Conservation (phyloP, 2,888 invertebrate species). For the Cheilosia impressa region DNA sequence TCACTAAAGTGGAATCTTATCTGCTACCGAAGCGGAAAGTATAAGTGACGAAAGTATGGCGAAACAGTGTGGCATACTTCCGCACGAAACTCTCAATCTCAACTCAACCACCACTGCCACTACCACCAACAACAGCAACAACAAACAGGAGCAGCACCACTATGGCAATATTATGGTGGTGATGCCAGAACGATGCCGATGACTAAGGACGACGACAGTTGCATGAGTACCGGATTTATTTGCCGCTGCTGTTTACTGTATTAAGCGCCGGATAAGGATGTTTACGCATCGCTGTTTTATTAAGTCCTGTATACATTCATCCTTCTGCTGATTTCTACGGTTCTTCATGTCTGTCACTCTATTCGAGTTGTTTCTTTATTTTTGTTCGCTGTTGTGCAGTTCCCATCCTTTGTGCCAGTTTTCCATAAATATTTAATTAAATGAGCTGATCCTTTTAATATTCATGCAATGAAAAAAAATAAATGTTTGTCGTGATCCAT, state of each 20-base stretch:
- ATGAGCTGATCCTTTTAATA: not conserved
- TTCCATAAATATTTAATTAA: slow-evolving; percentile 12
- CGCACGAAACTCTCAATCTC: slow-evolving; percentile 38
- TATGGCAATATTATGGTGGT: not conserved
- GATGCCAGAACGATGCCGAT: not conserved
- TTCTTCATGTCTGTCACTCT: not conserved
- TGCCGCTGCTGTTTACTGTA: slow-evolving; percentile 50
- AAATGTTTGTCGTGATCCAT: no score
- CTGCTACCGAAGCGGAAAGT: slow-evolving; percentile 56
- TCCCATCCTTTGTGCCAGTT: slow-evolving; percentile 6
- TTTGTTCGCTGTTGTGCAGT: slow-evolving; percentile 3
- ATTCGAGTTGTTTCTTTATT: not conserved
- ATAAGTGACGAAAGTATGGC: slow-evolving; percentile 54
- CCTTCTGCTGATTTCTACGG: not conserved
- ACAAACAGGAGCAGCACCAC: not conserved
- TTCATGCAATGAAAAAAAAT: no score
- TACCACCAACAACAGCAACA: no score
- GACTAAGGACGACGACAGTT: slow-evolving; percentile 46
- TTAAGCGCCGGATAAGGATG: slow-evolving; percentile 63
- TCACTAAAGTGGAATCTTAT: slow-evolving; percentile 66
- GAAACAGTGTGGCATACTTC: slow-evolving; percentile 45
- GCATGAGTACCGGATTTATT: slow-evolving; percentile 55
- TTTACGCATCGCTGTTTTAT: slow-evolving; percentile 69
- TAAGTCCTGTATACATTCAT: slow-evolving; percentile 29
- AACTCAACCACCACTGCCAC: not conserved